These are phyloP conservation scores for Pedetes capensis DNA, from an alignment of 2,113 vertebrate species.

Conservation along the genomic window DNA sequence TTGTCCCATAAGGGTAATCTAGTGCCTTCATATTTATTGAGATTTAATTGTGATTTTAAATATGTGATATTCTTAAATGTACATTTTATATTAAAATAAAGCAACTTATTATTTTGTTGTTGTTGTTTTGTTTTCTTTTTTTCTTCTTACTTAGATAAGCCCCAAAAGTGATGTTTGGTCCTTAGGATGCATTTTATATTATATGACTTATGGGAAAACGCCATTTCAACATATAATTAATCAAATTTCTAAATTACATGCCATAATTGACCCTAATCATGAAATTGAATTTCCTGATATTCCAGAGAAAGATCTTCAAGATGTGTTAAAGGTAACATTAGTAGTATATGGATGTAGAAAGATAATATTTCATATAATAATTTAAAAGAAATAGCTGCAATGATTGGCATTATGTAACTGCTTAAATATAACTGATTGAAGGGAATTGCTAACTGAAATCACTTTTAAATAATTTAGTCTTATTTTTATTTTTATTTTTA, in stretches of 20 bases:
- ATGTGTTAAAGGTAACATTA: constrained; percentile 92
- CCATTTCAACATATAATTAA: constrained; percentile 97
- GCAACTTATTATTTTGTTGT: no score
- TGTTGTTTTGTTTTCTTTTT: neutral
- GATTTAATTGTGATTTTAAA: neutral
- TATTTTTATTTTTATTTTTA: no score
- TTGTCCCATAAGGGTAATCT: neutral
- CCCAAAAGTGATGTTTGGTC: constrained; percentile 98
- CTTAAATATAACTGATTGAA: neutral
- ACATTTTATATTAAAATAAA: constrained; percentile 26
- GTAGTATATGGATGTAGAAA: neutral
- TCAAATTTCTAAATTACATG: constrained; percentile 93
- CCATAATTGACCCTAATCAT: constrained; percentile 92
- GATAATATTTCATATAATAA: neutral
- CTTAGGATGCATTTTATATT: constrained; percentile 96
- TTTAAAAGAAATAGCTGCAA: constrained; percentile 8
- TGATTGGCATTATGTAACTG: neutral
- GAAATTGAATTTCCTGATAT: constrained; percentile 93
- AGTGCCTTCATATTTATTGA: neutral
- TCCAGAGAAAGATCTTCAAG: constrained; percentile 93
- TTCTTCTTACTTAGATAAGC: constrained; percentile 87
- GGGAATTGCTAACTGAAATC: neutral
- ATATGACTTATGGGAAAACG: constrained; percentile 96
- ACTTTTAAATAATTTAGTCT: no score
- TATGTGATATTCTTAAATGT: constrained; percentile 8